Conservation (phyloP, 1,140 invertebrate species). For the Lepidurus apus region DNA sequence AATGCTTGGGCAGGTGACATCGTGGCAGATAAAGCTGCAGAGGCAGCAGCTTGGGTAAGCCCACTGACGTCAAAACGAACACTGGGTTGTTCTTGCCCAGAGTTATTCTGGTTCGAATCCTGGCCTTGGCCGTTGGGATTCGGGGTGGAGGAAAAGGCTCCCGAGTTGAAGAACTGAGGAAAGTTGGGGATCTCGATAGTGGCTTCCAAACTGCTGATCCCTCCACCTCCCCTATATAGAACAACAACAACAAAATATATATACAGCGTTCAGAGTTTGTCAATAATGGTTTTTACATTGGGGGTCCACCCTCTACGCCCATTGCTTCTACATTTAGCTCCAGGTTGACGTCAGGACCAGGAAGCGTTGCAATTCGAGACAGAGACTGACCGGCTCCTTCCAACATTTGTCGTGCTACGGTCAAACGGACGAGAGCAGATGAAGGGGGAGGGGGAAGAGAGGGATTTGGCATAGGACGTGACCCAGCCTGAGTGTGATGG, state of each 20-base stretch:
- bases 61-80: not conserved
- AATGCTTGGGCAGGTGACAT: conserved; percentile 42
- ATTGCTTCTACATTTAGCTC: not conserved
- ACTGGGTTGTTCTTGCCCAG: conserved; percentile 28
- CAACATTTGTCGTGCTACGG: conserved; percentile 47
- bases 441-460: conserved; percentile 36
- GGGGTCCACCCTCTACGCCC: not conserved
- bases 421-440: conserved; percentile 47
- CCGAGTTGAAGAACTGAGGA: conserved; percentile 31
- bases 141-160: no score
- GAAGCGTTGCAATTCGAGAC: conserved; percentile 38
- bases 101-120: not conserved
- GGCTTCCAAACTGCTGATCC: conserved; percentile 37
- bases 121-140: no score
- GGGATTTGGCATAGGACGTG: conserved; percentile 35
- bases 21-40: no score
- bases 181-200: conserved; percentile 42
- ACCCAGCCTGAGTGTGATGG: conserved; percentile 36
- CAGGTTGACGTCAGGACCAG: not conserved
- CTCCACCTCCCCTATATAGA: not conserved
- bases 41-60: conserved; percentile 42
- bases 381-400: conserved; percentile 44
- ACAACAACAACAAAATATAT: not conserved
- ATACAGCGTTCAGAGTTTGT: not conserved
- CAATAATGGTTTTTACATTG: not conserved